A percentile compares a stretch with the other conserved stretches of the same genome.
These are phyloP conservation scores for Bombus vancouverensis DNA, from an alignment of 1,140 invertebrate genomes.

Conservation along the genomic window DNA sequence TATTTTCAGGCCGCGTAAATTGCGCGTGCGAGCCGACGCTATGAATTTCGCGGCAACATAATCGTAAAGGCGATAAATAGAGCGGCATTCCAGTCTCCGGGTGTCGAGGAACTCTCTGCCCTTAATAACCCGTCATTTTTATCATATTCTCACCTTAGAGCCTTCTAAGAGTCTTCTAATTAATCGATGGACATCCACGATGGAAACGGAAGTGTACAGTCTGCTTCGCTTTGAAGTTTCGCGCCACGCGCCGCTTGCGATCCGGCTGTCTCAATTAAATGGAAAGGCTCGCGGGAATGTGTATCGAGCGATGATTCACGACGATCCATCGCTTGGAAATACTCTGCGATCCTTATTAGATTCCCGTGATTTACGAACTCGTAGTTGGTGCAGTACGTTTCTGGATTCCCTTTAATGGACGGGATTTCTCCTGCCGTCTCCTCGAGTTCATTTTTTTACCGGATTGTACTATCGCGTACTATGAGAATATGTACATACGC, in stretches of 20 bases:
- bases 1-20: constrained; percentile 29
- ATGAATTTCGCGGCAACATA: constrained; percentile 59
- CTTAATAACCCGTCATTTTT: constrained; percentile 54
- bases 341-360: constrained; percentile 20
- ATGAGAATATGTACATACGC: no score
- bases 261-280: constrained; percentile 54
- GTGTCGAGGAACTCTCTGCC: background rate
- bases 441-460: background rate
- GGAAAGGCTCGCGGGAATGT: constrained; percentile 1
- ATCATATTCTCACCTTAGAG: constrained; percentile 57
- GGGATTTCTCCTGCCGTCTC: background rate
- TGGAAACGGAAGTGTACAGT: background rate
- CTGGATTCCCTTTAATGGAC: constrained; percentile 21
- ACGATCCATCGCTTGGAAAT: constrained; percentile 12
- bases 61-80: constrained; percentile 66
- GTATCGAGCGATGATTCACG: constrained; percentile 18
- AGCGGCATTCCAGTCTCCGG: constrained; percentile 53
- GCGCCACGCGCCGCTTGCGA: constrained; percentile 5
- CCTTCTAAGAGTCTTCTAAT: constrained; percentile 9
- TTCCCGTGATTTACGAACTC: constrained; percentile 23
- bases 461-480: background rate
- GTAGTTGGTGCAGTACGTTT: background rate
- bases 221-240: background rate
- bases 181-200: constrained; percentile 40
- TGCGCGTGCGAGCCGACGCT: constrained; percentile 43